Evolutionary conservation across 2,113 vertebrate genomes (phyloP).

Genomic region (Cavia aperea): DNA sequence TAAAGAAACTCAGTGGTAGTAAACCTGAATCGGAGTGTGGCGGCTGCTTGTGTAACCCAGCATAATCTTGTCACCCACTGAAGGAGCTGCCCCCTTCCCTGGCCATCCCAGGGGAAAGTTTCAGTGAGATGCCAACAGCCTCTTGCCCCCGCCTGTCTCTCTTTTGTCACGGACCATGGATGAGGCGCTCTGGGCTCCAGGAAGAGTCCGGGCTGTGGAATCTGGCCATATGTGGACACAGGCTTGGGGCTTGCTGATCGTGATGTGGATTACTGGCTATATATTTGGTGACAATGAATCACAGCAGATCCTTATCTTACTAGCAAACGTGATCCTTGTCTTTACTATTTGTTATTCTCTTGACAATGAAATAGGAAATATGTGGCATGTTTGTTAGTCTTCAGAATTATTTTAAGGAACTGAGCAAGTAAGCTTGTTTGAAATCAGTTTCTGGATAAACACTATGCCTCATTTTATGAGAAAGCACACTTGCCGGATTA

Average conservation of each 20-base stretch:
- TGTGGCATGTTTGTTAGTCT: background rate
- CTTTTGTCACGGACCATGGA: background rate
- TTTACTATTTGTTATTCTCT: background rate
- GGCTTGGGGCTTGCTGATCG: background rate
- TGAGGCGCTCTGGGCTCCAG: background rate
- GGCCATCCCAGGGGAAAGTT: background rate
- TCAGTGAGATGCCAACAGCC: background rate
- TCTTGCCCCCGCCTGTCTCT: fast-evolving
- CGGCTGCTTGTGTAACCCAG: background rate
- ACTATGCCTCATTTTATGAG: background rate
- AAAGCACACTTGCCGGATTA: background rate
- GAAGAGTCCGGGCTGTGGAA: background rate
- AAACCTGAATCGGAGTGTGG: background rate
- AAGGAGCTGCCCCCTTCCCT: background rate
- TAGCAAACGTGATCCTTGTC: background rate
- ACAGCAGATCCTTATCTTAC: background rate
- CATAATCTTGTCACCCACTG: background rate
- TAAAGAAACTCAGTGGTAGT: background rate
- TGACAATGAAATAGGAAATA: constrained; percentile 37
- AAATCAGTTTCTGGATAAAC: constrained; percentile 10
- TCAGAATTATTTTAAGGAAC: constrained; percentile 31
- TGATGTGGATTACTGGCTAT: background rate
- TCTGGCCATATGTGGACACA: background rate
- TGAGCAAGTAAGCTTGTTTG: constrained; percentile 1
- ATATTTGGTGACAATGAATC: background rate